Evolutionary conservation across 2,113 vertebrate genomes (phyloP).

Genomic region (Recurvirostra avosetta): DNA sequence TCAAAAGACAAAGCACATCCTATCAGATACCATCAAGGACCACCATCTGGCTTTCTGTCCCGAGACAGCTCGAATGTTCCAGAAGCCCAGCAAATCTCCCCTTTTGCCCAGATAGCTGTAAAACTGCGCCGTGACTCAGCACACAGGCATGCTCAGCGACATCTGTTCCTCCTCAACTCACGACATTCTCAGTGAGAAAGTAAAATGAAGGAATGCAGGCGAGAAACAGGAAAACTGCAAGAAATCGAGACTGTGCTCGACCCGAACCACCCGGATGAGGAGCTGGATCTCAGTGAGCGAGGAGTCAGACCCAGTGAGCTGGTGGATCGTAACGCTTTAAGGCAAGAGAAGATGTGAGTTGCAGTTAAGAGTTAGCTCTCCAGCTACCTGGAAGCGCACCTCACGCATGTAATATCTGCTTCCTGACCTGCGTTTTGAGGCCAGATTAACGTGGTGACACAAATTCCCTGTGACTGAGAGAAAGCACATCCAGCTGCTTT

Average conservation of each 20-base stretch:
- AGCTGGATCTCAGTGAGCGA: not conserved
- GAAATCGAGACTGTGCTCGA: not conserved
- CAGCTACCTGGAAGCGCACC: not conserved
- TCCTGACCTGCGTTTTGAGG: not conserved
- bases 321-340: fast-evolving
- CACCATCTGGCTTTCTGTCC: not conserved
- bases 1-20: not conserved
- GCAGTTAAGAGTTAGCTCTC: not conserved
- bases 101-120: not conserved
- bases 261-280: fast-evolving
- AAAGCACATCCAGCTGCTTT: not conserved
- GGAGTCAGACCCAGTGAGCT: not conserved
- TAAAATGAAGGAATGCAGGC: not conserved
- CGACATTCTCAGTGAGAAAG: not conserved
- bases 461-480: not conserved
- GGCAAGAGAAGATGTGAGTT: not conserved
- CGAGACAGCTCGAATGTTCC: not conserved
- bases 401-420: not conserved
- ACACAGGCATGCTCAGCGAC: not conserved
- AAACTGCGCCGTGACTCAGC: not conserved
- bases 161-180: not conserved
- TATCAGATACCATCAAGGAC: not conserved
- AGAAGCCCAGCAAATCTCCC: not conserved
- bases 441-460: not conserved
- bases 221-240: not conserved